A percentile compares a stretch with the other conserved stretches of the same genome.
Evolutionary conservation across 2,113 vertebrate genomes (phyloP).

Genomic region (Brachyhypopomus occidentalis): DNA sequence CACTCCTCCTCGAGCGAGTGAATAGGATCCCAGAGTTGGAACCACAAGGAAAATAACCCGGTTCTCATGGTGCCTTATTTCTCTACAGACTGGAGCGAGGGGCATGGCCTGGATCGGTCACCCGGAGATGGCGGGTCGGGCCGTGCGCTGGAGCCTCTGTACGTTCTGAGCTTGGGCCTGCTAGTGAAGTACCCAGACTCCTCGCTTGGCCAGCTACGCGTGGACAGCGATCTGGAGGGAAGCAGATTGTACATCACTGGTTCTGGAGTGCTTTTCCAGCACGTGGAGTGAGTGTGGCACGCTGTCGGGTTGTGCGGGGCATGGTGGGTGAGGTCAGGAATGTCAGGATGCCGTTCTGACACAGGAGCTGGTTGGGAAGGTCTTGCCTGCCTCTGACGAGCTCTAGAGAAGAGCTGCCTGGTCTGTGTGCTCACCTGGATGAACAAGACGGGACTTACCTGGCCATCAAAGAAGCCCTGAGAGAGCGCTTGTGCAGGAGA

Average conservation of each 20-base stretch:
- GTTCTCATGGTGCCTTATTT: neutral
- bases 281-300: conserved; percentile 62
- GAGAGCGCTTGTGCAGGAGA: conserved; percentile 61
- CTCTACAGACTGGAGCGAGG: conserved; percentile 10
- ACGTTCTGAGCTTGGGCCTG: conserved; percentile 67
- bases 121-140: neutral
- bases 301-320: neutral
- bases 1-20: too few species aligned
- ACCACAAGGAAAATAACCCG: neutral
- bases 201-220: conserved; percentile 67
- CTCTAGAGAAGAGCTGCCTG: conserved; percentile 65
- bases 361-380: conserved; percentile 73
- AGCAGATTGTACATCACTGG: conserved; percentile 67
- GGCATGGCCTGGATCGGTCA: neutral
- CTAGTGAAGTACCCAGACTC: conserved; percentile 72
- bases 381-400: conserved; percentile 64
- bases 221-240: conserved; percentile 67
- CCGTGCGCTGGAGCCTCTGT: conserved; percentile 51
- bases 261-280: conserved; percentile 70
- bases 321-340: neutral
- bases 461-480: conserved; percentile 69
- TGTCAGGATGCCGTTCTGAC: neutral
- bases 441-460: conserved; percentile 65
- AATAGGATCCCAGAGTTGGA: neutral
- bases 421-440: conserved; percentile 70